phyloP scores from a whole-genome alignment of 2,888 invertebrate species.

The Autographa pulchrina region DNA sequence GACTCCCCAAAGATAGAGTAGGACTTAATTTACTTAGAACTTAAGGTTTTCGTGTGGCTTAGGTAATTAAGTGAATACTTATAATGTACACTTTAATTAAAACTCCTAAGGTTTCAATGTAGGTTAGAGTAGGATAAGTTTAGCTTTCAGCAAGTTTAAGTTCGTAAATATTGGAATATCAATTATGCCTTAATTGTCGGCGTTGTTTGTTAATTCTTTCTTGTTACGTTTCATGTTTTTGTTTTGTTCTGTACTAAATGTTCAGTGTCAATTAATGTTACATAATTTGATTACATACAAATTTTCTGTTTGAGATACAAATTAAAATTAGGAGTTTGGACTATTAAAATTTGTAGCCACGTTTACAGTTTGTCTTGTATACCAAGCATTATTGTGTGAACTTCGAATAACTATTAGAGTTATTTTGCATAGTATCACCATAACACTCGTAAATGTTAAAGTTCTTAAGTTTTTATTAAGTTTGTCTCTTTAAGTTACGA shows the following conservation, averaged over 20 bases:
- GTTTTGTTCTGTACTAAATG: conserved; percentile 66
- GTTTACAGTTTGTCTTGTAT: conserved; percentile 20
- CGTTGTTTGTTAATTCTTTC: conserved; percentile 76
- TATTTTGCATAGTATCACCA: neutral
- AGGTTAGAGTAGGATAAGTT: conserved; percentile 49
- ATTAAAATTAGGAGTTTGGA: conserved; percentile 36
- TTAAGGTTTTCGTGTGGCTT: conserved; percentile 59
- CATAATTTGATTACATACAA: conserved; percentile 43
- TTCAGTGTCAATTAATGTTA: conserved; percentile 58
- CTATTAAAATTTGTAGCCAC: conserved; percentile 29
- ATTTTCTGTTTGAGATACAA: conserved; percentile 50
- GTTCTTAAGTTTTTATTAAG: conserved; percentile 39
- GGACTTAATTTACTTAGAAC: conserved; percentile 58
- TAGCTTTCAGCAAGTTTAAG: conserved; percentile 37
- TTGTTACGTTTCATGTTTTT: conserved; percentile 73
- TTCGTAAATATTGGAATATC: conserved; percentile 57
- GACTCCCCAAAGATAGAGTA: conserved; percentile 78
- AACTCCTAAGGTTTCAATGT: conserved; percentile 22
- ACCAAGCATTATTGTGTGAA: conserved; percentile 8
- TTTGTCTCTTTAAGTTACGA: conserved; percentile 26
- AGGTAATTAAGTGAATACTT: conserved; percentile 39
- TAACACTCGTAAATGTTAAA: conserved; percentile 17
- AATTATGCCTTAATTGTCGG: conserved; percentile 86
- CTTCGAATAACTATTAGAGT: conserved; percentile 4
- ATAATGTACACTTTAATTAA: conserved; percentile 23